Base-by-base conservation (phyloP, 2,888 invertebrate species). In the Gryllus longicercus region DNA sequence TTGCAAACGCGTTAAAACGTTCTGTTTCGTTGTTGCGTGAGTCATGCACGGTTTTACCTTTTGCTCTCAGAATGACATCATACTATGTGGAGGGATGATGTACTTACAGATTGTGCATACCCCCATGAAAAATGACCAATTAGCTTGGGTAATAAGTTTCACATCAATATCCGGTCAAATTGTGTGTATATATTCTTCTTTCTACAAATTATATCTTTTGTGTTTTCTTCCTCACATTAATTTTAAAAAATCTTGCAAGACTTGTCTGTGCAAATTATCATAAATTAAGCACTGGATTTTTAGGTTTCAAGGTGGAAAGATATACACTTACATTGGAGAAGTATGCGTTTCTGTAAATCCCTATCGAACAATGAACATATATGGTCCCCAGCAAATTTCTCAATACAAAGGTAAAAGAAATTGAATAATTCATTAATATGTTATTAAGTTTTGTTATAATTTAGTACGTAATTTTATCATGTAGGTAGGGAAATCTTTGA, bases 291-390 rank as follows among this genome's bases (percentile, higher is more conserved):
- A 38, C 38, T 38, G 38, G 87, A 86, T 86, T 89, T 89, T n/a
- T 90, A 97, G 97, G 87, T 97, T 95, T 87, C 94, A 94, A 88
- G 92, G 93, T 87, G 95, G 96, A 84, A 93, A 93, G 87, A 97
- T 99, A 86, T 99, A 99, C 90, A 98, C 98, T 11, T 99, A 99
- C 89, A 99, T 99, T 84, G 99, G 99, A 75, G 99, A 99, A 89
- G 97, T 98, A 84, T 94, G 96, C 86, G 96, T 99, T 75, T 98
- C 98, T 0, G 95, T 99, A 84, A 99, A 99, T 89, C 99, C 99
- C 1, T 99, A 99, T 90, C 92, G 94, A 86, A 93, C 91, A 77
- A 91, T 98, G 88, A 96, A 96, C 87, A 96, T 99, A 86, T 99
- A 98, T 89, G 96, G 94, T 81, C 89, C 91, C 79, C 93, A 94